phyloP scores from a whole-genome alignment of 2,888 invertebrate genomes.

The Bibio marci region DNA sequence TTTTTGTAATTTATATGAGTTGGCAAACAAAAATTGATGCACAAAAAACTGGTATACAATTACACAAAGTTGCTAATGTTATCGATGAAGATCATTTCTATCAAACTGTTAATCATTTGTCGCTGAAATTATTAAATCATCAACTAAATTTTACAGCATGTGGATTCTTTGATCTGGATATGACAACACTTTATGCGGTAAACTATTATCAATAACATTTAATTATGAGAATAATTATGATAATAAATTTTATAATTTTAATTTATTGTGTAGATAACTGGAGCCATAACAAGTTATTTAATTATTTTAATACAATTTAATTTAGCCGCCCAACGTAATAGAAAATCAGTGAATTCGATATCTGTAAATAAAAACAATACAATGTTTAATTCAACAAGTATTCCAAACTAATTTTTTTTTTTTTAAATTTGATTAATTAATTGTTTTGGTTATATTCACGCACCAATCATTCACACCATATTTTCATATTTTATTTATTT shows the following conservation, averaged over 20 bases:
- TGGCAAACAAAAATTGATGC: constrained; percentile 28
- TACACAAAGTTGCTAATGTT: constrained; percentile 27
- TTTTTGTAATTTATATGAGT: constrained; percentile 26
- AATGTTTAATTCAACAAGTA: no score
- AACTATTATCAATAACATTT: constrained; percentile 5
- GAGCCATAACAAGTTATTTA: constrained; percentile 28
- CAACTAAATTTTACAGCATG: constrained; percentile 28
- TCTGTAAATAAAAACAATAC: no score
- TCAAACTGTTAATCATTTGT: constrained; percentile 29
- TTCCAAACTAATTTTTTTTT: no score
- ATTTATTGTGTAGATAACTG: constrained; percentile 16
- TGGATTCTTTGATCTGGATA: constrained; percentile 28
- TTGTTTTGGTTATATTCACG: no score
- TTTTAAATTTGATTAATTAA: no score
- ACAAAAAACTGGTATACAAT: constrained; percentile 25
- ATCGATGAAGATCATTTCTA: constrained; percentile 26
- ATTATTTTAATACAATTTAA: constrained; percentile 30
- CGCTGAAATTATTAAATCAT: constrained; percentile 27
- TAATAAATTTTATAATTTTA: constrained; percentile 1
- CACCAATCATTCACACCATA: no score
- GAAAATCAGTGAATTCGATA: neutral
- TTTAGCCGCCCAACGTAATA: constrained; percentile 23
- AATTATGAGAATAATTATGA: neutral
- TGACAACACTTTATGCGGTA: constrained; percentile 29
- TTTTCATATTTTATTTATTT: no score